Conservation (phyloP, 2,113 vertebrate genomes). For the Prinia subflava region DNA sequence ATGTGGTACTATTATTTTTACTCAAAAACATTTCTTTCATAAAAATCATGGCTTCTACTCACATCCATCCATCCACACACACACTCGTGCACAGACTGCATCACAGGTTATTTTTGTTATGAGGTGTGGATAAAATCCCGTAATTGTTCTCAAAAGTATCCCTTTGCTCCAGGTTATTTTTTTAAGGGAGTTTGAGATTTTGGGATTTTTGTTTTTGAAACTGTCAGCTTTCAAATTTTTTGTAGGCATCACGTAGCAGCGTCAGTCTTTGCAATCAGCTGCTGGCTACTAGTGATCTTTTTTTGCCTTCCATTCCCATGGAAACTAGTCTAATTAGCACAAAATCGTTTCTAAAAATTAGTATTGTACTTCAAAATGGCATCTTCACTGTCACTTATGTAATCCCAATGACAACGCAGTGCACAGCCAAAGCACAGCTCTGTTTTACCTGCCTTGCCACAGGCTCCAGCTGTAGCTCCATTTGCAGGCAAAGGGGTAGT, state of each 20-base stretch:
- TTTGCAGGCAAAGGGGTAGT: not conserved
- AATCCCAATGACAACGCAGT: not conserved
- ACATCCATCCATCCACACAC: too few species aligned
- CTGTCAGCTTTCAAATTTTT: not conserved
- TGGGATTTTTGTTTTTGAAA: not conserved
- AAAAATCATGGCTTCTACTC: not conserved
- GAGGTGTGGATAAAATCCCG: not conserved
- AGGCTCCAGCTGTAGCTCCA: not conserved
- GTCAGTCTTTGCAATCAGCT: not conserved
- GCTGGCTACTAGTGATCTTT: not conserved
- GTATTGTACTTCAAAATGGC: not conserved
- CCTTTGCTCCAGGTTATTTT: not conserved
- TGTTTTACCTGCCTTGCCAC: not conserved
- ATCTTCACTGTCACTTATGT: not conserved
- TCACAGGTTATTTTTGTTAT: not conserved
- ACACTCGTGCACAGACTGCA: not conserved
- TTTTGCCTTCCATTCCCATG: conserved; percentile 26
- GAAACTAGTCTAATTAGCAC: conserved; percentile 27
- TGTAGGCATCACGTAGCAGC: not conserved
- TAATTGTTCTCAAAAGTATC: not conserved
- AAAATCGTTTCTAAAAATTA: not conserved
- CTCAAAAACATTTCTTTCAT: not conserved
- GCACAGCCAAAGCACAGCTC: not conserved
- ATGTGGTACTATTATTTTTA: not conserved
- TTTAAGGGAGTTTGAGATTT: not conserved